Evolutionary conservation across 2,888 invertebrate species (phyloP).

Genomic region (Maniola hyperantus): DNA sequence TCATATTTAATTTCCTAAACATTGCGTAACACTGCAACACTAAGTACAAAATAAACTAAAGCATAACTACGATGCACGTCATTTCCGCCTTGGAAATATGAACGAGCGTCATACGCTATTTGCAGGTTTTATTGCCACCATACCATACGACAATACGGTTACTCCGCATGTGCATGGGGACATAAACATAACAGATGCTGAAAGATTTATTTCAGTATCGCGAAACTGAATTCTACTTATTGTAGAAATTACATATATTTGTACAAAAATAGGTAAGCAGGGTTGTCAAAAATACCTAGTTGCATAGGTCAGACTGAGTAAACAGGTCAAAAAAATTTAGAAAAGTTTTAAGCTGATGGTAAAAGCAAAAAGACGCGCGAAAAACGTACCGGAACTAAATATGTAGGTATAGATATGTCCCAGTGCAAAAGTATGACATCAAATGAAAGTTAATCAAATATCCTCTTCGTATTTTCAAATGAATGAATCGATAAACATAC

Average conservation of each 20-base stretch:
- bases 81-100: constrained; percentile 34
- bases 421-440: background rate
- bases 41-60: constrained; percentile 28
- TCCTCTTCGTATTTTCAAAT: constrained; percentile 18
- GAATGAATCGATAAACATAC: constrained; percentile 23
- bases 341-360: too few relatives aligned
- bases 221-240: constrained; percentile 14
- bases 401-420: too few relatives aligned
- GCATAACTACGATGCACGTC: constrained; percentile 29
- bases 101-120: constrained; percentile 35
- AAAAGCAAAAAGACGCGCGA: too few relatives aligned
- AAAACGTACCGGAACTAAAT: constrained; percentile 6
- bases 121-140: constrained; percentile 39
- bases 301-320: too few relatives aligned
- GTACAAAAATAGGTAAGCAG: background rate
- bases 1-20: background rate
- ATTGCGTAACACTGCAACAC: background rate
- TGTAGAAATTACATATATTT: background rate
- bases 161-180: constrained; percentile 38
- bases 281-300: too few relatives aligned
- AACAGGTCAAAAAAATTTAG: too few relatives aligned
- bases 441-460: constrained; percentile 15
- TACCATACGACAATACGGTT: constrained; percentile 29
- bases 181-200: constrained; percentile 36
- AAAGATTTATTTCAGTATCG: constrained; percentile 53